Evolutionary conservation across 2,888 invertebrate genomes (phyloP), one percentile per base, ranked within the genome.

Genomic region (Syritta pipiens): DNA sequence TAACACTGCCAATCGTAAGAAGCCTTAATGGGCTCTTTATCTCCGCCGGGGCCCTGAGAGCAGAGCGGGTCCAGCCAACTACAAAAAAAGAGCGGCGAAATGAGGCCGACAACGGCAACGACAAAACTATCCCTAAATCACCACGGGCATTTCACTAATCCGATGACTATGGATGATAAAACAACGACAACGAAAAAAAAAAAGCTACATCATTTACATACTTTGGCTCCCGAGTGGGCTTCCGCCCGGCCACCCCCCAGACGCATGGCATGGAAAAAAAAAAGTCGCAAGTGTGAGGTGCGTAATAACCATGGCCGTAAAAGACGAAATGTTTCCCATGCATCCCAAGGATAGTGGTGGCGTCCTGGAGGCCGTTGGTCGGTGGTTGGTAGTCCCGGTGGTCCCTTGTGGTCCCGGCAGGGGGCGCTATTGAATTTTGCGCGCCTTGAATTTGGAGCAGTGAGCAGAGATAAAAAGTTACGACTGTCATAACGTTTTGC

Each of bases 1-100:
- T 68, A 79, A 74, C 74, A 74, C 67, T 35, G 46, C 44, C 79
- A 74, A 79, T 68, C 79, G 44, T 62, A 62, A 67, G 65, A 62
- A 74, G 67, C 42, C 62, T 55, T 79, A 79, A 79, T 67, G 79
- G 71, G 35, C 49, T 79, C 60, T 74, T 68, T 48, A 68, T 67
- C 79, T 49, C 14, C 20, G 48, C 7, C 49, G 24, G 37, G 12
- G 20, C 49, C 17, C 9, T 7, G n/a, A n/a, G n/a, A n/a, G 35
- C 17, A 14, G 6, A 17, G 17, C 9, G 37, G 7, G 37, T 17
- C 37, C 37, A 14, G 7, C n/a, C 37, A 37, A 17, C 37, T 37
- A 17, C 10, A 17, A 9, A 17, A 37, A 17, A n/a, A n/a, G n/a
- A n/a, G n/a, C n/a, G n/a, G n/a, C n/a, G n/a, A n/a, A n/a, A n/a